Conservation (phyloP, 53 echinoderm and acorn worm species). For the Henricia sp. region DNA sequence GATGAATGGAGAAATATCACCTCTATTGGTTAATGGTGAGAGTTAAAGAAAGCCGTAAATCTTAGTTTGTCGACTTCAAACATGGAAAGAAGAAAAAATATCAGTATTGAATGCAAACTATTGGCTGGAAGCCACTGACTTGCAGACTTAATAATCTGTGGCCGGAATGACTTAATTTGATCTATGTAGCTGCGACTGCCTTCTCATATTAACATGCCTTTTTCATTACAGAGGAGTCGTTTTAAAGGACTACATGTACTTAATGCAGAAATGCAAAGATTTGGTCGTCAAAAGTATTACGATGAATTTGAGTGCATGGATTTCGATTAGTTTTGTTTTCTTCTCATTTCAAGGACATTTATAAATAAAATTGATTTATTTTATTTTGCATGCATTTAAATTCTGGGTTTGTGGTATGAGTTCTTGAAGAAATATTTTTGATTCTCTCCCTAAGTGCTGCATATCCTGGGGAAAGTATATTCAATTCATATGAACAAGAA, state of each 20-base stretch:
- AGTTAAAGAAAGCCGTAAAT: constrained; percentile 2
- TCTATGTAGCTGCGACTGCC: too few species aligned
- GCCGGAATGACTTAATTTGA: too few species aligned
- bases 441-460: constrained; percentile 45
- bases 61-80: too few species aligned
- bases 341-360: not conserved
- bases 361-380: not conserved
- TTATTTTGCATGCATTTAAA: constrained; percentile 18
- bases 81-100: too few species aligned
- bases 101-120: too few species aligned
- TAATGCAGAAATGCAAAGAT: not conserved
- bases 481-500: not conserved
- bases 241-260: not conserved
- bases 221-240: not conserved
- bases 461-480: not conserved
- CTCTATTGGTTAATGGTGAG: constrained; percentile 35
- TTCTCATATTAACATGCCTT: not conserved
- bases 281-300: not conserved
- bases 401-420: constrained; percentile 16
- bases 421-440: not conserved
- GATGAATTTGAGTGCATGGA: not conserved
- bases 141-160: too few species aligned
- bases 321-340: not conserved
- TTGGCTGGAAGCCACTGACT: too few species aligned
- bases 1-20: constrained; percentile 32